Evolutionary conservation across 2,797 vertebrate species (phyloP).

Genomic region (Euphonia xanthogaster): DNA sequence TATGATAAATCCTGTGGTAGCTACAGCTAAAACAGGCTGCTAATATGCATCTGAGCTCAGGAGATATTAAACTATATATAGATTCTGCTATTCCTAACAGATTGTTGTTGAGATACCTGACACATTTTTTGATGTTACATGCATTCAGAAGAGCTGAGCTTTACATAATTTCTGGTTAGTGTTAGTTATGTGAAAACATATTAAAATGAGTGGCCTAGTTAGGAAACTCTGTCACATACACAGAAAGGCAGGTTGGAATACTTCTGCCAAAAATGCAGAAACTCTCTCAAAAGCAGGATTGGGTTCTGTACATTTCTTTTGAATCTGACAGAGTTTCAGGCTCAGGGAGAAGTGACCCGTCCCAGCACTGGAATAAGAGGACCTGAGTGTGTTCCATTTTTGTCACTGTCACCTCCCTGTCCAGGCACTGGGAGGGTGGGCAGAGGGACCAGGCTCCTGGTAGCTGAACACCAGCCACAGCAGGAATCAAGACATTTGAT

Average conservation of each 20-base stretch:
- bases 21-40: conserved; percentile 38
- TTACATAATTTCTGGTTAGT: conserved; percentile 64
- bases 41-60: conserved; percentile 50
- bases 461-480: neutral
- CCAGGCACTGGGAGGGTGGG: neutral
- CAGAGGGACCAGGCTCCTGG: neutral
- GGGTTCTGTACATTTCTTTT: neutral
- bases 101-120: conserved; percentile 61
- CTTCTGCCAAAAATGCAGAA: neutral
- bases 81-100: conserved; percentile 55
- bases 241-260: neutral
- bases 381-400: neutral
- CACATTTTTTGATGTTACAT: conserved; percentile 52
- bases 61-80: conserved; percentile 67
- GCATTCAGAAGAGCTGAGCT: conserved; percentile 50
- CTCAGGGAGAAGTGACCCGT: neutral
- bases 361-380: neutral
- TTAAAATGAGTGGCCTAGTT: conserved; percentile 55
- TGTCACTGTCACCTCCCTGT: neutral
- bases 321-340: neutral
- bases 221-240: neutral
- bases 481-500: fast-evolving
- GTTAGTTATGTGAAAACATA: conserved; percentile 49
- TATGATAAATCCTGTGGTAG: conserved; percentile 28
- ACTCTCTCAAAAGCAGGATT: neutral